phyloP scores from a whole-genome alignment of 2,797 vertebrate genomes.

The Alosa sapidissima region DNA sequence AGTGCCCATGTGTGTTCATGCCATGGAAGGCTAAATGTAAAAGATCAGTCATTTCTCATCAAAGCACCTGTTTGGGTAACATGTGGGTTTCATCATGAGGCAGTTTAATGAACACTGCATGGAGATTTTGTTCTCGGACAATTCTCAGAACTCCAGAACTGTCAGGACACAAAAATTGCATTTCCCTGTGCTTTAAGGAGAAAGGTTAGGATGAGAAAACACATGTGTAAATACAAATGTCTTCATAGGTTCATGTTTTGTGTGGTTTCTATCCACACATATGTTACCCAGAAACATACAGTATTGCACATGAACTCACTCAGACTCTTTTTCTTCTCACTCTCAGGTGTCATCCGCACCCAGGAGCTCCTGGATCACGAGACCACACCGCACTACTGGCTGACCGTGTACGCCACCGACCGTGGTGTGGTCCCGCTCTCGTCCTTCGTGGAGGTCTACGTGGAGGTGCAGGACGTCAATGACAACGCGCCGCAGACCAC shows the following conservation, averaged over 20 bases:
- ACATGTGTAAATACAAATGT: background rate
- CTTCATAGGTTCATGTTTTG: background rate
- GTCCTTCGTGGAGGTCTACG: slow-evolving; percentile 90
- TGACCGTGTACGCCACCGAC: slow-evolving; percentile 92
- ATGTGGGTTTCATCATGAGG: background rate
- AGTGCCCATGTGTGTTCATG: background rate
- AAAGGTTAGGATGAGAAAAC: background rate
- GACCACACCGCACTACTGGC: slow-evolving; percentile 91
- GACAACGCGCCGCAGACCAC: slow-evolving; percentile 94
- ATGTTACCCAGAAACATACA: background rate
- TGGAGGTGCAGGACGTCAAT: slow-evolving; percentile 93
- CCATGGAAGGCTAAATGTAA: background rate
- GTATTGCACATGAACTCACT: background rate
- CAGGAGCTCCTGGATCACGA: slow-evolving; percentile 89
- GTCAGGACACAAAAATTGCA: background rate
- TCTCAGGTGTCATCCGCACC: slow-evolving; percentile 86
- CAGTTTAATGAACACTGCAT: background rate
- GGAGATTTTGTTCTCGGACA: background rate
- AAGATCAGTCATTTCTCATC: background rate
- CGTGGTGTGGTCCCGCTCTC: slow-evolving; percentile 89
- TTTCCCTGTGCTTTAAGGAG: background rate
- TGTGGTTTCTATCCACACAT: background rate
- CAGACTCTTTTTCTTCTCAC: background rate
- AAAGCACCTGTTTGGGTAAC: background rate
- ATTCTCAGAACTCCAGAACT: background rate